Percentiles rank a stretch among this genome's conserved stretches.
Evolutionary conservation across 2,888 invertebrate genomes (phyloP).

Genomic region (Dastarcus helophoroides): DNA sequence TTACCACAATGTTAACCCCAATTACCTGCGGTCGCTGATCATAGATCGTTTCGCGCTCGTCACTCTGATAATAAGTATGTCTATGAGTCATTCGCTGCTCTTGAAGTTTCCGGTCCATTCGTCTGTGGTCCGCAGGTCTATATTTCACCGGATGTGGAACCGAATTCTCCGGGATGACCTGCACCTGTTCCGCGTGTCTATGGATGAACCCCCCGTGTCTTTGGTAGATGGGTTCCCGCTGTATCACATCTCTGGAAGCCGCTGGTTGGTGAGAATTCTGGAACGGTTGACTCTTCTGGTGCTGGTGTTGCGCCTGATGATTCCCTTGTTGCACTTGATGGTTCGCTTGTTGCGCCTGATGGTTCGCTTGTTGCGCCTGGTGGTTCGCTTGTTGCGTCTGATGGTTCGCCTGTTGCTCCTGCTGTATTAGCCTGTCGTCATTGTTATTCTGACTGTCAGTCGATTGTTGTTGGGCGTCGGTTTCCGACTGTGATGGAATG

Average conservation of each 20-base stretch:
- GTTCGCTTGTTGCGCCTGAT: conserved; percentile 18
- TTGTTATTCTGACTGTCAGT: conserved; percentile 6
- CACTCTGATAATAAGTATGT: conserved; percentile 46
- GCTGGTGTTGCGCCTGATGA: conserved; percentile 11
- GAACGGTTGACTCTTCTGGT: conserved; percentile 8
- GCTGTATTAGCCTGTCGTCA: conserved; percentile 5
- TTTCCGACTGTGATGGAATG: conserved; percentile 33
- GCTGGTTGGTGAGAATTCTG: conserved; percentile 12
- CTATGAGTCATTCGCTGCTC: conserved; percentile 46
- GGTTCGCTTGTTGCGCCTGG: conserved; percentile 10
- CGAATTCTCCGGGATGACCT: conserved; percentile 35
- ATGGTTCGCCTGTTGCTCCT: conserved; percentile 11
- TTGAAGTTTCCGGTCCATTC: conserved; percentile 33
- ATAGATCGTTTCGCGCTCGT: conserved; percentile 41
- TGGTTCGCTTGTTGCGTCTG: conserved; percentile 8
- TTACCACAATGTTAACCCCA: too few relatives aligned
- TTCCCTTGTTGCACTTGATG: conserved; percentile 10
- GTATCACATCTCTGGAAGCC: not conserved
- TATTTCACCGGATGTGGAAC: conserved; percentile 30
- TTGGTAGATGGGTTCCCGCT: conserved; percentile 29
- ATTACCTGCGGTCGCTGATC: conserved; percentile 35
- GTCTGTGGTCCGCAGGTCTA: conserved; percentile 22
- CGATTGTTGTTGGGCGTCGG: conserved; percentile 24
- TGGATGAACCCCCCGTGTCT: conserved; percentile 35
- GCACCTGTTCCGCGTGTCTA: conserved; percentile 35